Conservation (phyloP, 2,797 vertebrate species). For the Zalophus californianus region DNA sequence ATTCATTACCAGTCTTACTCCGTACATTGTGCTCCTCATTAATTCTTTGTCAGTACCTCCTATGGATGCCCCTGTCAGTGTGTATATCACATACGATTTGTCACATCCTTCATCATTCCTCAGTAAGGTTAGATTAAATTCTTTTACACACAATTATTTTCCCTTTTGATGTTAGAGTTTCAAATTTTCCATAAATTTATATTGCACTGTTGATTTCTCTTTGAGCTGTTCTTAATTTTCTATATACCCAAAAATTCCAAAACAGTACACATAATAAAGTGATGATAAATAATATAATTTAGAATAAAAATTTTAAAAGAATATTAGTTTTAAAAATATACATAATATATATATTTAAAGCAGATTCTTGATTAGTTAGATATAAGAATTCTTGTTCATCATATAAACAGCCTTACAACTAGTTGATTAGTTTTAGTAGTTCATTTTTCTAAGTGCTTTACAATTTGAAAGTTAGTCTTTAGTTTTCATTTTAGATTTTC, state of each 20-base stretch:
- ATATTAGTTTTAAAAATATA: neutral
- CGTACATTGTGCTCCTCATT: neutral
- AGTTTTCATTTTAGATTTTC: neutral
- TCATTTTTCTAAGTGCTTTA: constrained; percentile 7
- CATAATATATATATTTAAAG: neutral
- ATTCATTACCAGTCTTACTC: neutral
- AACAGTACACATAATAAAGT: neutral
- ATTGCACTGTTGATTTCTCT: neutral
- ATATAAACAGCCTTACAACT: neutral
- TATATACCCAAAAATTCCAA: neutral
- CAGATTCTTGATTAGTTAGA: neutral
- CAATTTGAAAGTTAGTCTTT: neutral
- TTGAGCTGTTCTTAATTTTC: neutral
- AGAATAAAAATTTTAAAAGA: neutral
- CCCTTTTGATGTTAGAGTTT: neutral
- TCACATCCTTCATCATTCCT: neutral
- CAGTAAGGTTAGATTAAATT: neutral
- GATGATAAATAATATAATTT: neutral
- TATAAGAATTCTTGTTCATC: neutral
- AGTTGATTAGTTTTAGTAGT: neutral
- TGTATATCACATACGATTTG: neutral
- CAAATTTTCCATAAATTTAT: neutral
- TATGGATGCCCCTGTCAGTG: neutral
- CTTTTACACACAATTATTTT: neutral
- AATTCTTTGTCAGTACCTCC: neutral